These are phyloP conservation scores for Australoheros scitulus DNA, from an alignment of 2,113 vertebrate genomes.

Conservation along the genomic window DNA sequence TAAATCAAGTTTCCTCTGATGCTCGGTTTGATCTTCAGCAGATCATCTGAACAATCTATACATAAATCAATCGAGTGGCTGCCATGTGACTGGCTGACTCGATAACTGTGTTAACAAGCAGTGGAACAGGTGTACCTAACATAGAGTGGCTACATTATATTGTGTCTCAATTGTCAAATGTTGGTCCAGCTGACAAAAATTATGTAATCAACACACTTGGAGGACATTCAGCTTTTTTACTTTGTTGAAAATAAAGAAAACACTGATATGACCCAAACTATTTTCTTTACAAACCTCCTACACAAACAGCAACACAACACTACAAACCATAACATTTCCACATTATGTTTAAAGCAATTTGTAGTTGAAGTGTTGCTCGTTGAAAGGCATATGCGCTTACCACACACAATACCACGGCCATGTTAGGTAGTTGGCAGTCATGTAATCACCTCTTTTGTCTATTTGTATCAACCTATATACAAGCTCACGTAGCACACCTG, in stretches of 20 bases:
- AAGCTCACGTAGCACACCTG: neutral
- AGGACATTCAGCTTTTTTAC: neutral
- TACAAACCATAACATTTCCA: neutral
- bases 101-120: too few species aligned
- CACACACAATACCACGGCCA: neutral
- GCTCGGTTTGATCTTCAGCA: too few species aligned
- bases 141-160: neutral
- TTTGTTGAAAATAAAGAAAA: neutral
- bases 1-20: too few species aligned
- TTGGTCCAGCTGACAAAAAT: neutral
- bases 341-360: neutral
- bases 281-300: neutral
- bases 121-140: neutral
- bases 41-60: too few species aligned
- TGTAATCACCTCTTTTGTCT: neutral
- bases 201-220: rapidly evolving
- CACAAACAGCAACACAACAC: neutral
- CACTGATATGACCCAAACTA: neutral
- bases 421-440: too few species aligned
- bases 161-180: neutral
- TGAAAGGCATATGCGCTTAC: too few species aligned
- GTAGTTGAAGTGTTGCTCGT: neutral
- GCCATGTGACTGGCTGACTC: too few species aligned
- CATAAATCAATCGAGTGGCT: too few species aligned
- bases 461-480: neutral